phyloP scores from a whole-genome alignment of 2,113 vertebrate genomes.

The Planiliza haematocheilus region DNA sequence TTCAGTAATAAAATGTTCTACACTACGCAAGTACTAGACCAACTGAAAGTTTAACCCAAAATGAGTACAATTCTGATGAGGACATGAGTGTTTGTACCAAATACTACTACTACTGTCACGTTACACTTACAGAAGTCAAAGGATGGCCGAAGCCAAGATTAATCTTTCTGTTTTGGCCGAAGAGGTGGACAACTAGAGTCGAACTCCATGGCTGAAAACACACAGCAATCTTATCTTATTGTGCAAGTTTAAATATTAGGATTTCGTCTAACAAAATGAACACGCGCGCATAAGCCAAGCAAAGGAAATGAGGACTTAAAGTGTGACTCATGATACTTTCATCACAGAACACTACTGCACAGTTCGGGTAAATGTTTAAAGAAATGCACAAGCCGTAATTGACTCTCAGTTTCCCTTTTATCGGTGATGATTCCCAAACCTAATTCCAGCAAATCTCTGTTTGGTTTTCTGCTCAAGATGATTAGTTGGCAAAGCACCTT shows the following conservation, averaged over 20 bases:
- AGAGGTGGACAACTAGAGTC: too few species aligned
- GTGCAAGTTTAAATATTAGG: conserved; percentile 40
- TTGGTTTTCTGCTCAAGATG: conserved; percentile 35
- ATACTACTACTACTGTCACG: too few species aligned
- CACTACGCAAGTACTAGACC: too few species aligned
- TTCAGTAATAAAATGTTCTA: too few species aligned
- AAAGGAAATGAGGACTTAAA: conserved; percentile 13
- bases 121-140: too few species aligned
- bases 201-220: too few species aligned
- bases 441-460: conserved; percentile 31
- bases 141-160: too few species aligned
- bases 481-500: conserved; percentile 28
- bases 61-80: background rate
- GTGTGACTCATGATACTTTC: conserved; percentile 14
- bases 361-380: conserved; percentile 37
- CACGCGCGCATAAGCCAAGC: conserved; percentile 26
- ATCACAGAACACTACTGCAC: background rate
- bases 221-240: background rate
- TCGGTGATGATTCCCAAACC: conserved; percentile 5
- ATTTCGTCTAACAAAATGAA: conserved; percentile 31
- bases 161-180: too few species aligned
- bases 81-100: background rate
- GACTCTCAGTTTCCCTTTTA: conserved; percentile 7
- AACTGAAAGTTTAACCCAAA: background rate
- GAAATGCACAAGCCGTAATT: conserved; percentile 25